These are phyloP conservation scores for Dendrophyllia cribrosa DNA, from an alignment of 64 coral and sea anemone species.

Conservation along the genomic window DNA sequence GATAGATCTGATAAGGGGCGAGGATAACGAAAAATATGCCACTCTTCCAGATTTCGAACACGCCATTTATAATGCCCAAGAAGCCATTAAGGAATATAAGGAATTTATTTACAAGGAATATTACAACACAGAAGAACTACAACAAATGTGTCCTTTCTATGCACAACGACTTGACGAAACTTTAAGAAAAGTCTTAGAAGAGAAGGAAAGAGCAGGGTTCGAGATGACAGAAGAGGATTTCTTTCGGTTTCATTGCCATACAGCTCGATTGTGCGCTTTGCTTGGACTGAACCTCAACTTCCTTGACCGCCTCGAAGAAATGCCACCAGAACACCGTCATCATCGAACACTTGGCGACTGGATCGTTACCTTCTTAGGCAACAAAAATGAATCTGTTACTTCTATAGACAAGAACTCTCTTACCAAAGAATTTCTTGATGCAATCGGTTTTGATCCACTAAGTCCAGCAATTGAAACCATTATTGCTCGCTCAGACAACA, in stretches of 20 bases:
- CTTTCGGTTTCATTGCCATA: neutral
- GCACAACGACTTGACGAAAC: neutral
- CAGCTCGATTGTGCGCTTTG: neutral
- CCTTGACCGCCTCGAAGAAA: neutral
- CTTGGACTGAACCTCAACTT: conserved; percentile 25
- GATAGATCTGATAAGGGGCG: neutral
- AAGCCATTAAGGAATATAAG: neutral
- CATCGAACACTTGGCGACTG: neutral
- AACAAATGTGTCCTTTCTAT: neutral
- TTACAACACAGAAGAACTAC: neutral
- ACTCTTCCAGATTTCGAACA: neutral
- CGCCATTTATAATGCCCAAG: conserved; percentile 7
- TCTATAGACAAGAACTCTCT: neutral
- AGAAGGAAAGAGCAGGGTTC: conserved; percentile 24
- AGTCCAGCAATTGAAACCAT: neutral
- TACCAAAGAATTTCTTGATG: conserved; percentile 19
- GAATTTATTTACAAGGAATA: conserved; percentile 1
- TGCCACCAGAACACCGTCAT: neutral
- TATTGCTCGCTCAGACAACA: neutral
- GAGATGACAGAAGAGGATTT: conserved; percentile 20
- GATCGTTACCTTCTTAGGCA: neutral
- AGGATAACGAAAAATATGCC: neutral
- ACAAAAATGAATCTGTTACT: neutral
- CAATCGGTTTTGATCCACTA: conserved; percentile 2
- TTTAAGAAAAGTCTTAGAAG: neutral